Base-by-base conservation (phyloP, 23 tunicate species). In the Botrylloides violaceus region DNA sequence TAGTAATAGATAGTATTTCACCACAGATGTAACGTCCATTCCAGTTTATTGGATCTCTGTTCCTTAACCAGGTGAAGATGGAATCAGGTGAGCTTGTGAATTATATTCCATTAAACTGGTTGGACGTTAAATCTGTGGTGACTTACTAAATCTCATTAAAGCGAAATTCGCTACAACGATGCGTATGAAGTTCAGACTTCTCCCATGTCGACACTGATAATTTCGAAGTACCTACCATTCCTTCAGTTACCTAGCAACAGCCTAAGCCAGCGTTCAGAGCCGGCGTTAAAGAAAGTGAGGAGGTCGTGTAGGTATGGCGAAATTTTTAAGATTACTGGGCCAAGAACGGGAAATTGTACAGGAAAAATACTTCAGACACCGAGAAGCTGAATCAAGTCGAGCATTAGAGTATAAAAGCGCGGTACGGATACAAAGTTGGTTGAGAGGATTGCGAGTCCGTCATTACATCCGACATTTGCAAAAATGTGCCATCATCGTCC, bases 381-480 rank as follows among this genome's bases (percentile, higher is more conserved):
- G 71, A 33, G 62, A 77, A 24, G 88, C 96, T 15, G 89, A 89
- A 62, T 50, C 36, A 38, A 48, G 59, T 29, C 58, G 89, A 66
- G 28, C 59, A 12, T 20, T 34, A 2, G 88, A 89, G 49, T 83
- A 89, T 36, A 61, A 78, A 39, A 80, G 84, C 4, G 98, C 98
- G 20, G 80, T 84, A 2, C 59, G 57, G 27, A 92, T 92, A 32
- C 98, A 91, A 71, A 80, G 85, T 49, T 91, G 98, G 92, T 91
- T 59, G 47, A 76, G 84, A 39, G 79, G 75, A 9, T 18, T 82
- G n/a, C 80, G 74, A 53, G 63, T 66, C 3, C 31, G 79, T 31
- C 34, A 75, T 32, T 89, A 89, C 63, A 66, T 80, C 0, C 73
- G 79, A 78, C 65, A 72, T 21, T 68, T 68, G 32, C 56, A 38